phyloP scores from a whole-genome alignment of 2,797 vertebrate genomes.

The Molossus molossus region DNA sequence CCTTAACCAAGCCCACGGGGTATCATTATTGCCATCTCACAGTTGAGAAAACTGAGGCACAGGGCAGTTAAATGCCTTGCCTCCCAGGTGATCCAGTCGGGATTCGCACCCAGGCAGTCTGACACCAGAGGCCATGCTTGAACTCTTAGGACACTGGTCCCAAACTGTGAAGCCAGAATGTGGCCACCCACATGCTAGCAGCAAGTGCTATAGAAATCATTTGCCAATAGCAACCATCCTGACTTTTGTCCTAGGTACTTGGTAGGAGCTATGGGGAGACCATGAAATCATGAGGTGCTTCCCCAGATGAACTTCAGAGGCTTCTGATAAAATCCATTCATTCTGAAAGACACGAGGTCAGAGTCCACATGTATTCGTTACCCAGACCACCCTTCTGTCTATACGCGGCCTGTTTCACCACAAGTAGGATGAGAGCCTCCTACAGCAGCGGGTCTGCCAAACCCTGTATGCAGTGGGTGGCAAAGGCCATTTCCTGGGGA shows the following conservation, averaged over 20 bases:
- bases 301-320: background rate
- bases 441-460: background rate
- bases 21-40: background rate
- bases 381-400: background rate
- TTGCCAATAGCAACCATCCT: background rate
- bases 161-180: background rate
- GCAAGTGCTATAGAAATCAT: background rate
- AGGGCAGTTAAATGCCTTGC: background rate
- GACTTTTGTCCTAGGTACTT: background rate
- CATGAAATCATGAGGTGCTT: background rate
- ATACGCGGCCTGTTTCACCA: background rate
- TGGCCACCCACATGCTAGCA: background rate
- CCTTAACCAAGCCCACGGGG: background rate
- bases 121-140: background rate
- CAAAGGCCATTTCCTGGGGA: background rate
- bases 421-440: background rate
- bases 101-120: background rate
- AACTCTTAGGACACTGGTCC: background rate
- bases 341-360: background rate
- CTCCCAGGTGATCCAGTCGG: background rate
- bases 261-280: background rate
- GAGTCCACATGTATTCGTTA: background rate
- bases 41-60: background rate
- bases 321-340: background rate
- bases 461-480: rapidly evolving